Evolutionary conservation across 2,888 invertebrate species (phyloP), one percentile per base, ranked within the genome.

Genomic region (Platycnemis pennipes): DNA sequence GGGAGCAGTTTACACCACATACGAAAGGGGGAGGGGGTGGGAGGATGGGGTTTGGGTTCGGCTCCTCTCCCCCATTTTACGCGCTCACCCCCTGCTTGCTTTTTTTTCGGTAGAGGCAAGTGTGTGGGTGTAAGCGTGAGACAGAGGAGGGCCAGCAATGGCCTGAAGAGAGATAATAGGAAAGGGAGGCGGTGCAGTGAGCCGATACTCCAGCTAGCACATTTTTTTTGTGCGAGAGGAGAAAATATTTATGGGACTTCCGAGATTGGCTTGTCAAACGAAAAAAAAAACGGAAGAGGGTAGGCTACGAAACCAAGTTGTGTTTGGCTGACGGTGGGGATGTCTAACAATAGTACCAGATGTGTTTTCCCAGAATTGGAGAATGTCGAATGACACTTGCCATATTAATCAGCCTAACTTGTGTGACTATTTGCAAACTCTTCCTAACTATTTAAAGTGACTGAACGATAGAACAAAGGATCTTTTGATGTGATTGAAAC

Each of bases 181-280:
- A 37, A 44, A 63, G 44, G 63, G 63, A 91, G 56, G 42, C 42
- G 37, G 89, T 63, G 91, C 91, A 63, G n/a, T 37, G 91, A 63
- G 49, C 56, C 69, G 63, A 91, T 91, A 44, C 87, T 44, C 26
- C 44, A 13, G 56, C 45, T 63, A 19, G 53, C 56, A 46, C 89
- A 13, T 31, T 91, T 63, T 91, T 91, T 44, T 91, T 44, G n/a
- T 63, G 69, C 89, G 89, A 89, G n/a, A 42, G 4, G 53, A 42
- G 91, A 63, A 91, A 91, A 91, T 91, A 91, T 91, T 91, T 91
- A 69, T 69, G 91, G 91, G 91, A 91, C 63, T 91, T 69, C 63
- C 63, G 63, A 91, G 63, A 91, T 91, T 91, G 91, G 91, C 69
- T 63, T 91, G 91, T 91, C 91, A 91, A 91, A 91, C 69, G 63